Percentiles rank a stretch among this genome's conserved stretches.
Conservation (phyloP, 23 tunicate genomes). For the Trididemnum miniatum region DNA sequence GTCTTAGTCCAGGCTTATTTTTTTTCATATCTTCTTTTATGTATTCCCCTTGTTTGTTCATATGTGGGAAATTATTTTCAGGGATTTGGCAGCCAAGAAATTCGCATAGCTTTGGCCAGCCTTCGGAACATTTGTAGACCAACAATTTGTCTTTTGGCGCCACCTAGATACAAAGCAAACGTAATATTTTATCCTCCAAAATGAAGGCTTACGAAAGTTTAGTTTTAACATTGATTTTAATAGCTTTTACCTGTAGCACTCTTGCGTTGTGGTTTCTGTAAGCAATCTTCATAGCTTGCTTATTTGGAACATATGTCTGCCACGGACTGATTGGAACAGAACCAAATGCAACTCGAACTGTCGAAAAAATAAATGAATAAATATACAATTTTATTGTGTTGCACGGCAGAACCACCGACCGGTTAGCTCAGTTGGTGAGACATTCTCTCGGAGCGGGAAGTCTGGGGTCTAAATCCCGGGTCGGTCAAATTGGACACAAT, state of each 20-base stretch:
- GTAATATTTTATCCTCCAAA: no score
- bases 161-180: slow-evolving; percentile 29
- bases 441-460: no score
- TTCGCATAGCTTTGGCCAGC: slow-evolving; percentile 55
- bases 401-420: no score
- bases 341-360: slow-evolving; percentile 64
- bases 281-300: slow-evolving; percentile 49
- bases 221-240: no score
- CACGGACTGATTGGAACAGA: slow-evolving; percentile 52
- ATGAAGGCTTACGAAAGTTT: no score
- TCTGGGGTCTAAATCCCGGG: no score
- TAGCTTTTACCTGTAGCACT: slow-evolving; percentile 46
- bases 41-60: slow-evolving; percentile 55
- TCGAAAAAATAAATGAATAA: no score
- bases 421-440: no score
- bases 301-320: slow-evolving; percentile 56
- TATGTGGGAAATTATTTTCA: slow-evolving; percentile 55
- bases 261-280: slow-evolving; percentile 72
- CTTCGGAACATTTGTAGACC: slow-evolving; percentile 60
- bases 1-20: slow-evolving; percentile 44
- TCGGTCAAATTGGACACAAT: no score
- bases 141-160: slow-evolving; percentile 62
- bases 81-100: slow-evolving; percentile 72
- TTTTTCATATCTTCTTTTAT: slow-evolving; percentile 32
- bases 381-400: no score